Percentiles rank a stretch among this genome's conserved stretches.
These are phyloP conservation scores for Drymodes brunneopygia DNA, from an alignment of 2,113 vertebrate species.

Conservation along the genomic window DNA sequence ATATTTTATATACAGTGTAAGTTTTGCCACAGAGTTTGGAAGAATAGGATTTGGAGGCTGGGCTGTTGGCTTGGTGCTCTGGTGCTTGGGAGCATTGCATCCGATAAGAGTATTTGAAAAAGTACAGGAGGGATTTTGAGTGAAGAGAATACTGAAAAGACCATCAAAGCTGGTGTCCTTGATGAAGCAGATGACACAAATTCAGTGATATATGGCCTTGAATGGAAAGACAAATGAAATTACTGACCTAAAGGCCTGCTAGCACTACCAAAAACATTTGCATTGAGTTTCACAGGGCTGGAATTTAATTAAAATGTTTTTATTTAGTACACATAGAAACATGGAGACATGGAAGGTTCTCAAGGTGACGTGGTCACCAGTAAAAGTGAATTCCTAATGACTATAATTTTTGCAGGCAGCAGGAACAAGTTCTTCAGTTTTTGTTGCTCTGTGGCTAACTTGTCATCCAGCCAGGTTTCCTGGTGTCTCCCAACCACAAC, in stretches of 20 bases:
- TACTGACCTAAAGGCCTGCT: not conserved
- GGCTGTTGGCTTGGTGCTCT: not conserved
- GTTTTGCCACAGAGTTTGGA: not conserved
- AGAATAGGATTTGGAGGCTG: not conserved
- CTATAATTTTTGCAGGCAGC: not conserved
- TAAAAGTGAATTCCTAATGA: not conserved
- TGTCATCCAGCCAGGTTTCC: not conserved
- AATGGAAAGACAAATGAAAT: not conserved
- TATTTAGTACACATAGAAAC: not conserved
- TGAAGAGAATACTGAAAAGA: not conserved
- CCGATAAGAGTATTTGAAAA: not conserved
- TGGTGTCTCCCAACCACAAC: not conserved
- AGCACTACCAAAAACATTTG: not conserved
- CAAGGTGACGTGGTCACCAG: accelerated
- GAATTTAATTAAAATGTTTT: not conserved
- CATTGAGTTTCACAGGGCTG: not conserved
- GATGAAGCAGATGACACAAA: not conserved
- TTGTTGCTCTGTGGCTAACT: not conserved
- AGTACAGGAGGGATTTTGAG: not conserved
- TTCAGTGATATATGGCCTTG: not conserved
- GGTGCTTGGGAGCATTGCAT: not conserved
- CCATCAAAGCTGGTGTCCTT: not conserved
- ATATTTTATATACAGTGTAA: not conserved
- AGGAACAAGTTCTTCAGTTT: not conserved
- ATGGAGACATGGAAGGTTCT: not conserved